Conservation (phyloP, 1,140 invertebrate genomes). For the Antheraea mylitta region DNA sequence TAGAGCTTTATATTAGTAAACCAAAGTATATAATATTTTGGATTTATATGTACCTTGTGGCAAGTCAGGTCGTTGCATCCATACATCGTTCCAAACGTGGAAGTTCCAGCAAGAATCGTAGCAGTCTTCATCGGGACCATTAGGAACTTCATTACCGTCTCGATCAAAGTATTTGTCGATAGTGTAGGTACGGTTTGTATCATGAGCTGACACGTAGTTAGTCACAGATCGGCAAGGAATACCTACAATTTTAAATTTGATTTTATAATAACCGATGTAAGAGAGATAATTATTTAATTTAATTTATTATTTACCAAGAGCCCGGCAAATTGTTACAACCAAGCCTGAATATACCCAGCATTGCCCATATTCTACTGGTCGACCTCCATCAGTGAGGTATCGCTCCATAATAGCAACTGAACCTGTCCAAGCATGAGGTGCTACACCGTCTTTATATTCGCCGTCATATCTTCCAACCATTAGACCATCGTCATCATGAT, state of each 20-base stretch:
- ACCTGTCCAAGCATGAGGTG: constrained; percentile 85
- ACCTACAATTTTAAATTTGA: constrained; percentile 61
- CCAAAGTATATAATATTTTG: background rate
- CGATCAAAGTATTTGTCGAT: constrained; percentile 85
- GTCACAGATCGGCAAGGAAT: constrained; percentile 87
- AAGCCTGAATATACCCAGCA: constrained; percentile 91
- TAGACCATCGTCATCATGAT: constrained; percentile 83
- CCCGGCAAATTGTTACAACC: constrained; percentile 83
- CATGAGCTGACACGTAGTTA: constrained; percentile 89
- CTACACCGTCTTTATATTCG: constrained; percentile 84
- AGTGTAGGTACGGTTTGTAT: constrained; percentile 85
- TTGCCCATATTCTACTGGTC: constrained; percentile 88
- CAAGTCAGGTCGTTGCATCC: constrained; percentile 88
- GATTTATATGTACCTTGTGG: constrained; percentile 72
- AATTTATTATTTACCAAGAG: constrained; percentile 64
- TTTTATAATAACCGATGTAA: constrained; percentile 5
- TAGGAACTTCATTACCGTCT: constrained; percentile 82
- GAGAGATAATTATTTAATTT: constrained; percentile 7
- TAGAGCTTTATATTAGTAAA: background rate
- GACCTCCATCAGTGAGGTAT: constrained; percentile 81
- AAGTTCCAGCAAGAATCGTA: constrained; percentile 87
- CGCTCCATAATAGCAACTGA: constrained; percentile 85
- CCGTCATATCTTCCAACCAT: constrained; percentile 87
- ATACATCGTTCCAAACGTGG: constrained; percentile 92
- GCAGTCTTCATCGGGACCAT: constrained; percentile 81